A percentile compares a stretch with the other conserved stretches of the same genome.
phyloP scores from a whole-genome alignment of 2,888 invertebrate species.

The Saturnia pavonia region DNA sequence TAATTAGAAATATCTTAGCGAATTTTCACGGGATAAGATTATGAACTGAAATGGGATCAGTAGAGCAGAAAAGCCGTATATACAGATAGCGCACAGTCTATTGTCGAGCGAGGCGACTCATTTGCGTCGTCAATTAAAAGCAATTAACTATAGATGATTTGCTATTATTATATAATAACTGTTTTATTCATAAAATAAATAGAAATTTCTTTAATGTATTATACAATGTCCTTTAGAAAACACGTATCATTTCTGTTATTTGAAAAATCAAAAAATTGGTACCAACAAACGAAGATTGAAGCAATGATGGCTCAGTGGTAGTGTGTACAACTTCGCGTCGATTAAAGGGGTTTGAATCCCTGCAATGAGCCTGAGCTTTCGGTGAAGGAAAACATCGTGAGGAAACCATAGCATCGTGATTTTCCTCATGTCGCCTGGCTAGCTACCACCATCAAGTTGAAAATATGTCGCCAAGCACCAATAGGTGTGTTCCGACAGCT shows the following conservation, averaged over 20 bases:
- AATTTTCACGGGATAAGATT: not conserved
- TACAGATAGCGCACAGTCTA: not conserved
- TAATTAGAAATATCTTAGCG: not conserved
- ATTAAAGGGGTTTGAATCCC: no score
- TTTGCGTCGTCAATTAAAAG: slow-evolving; percentile 48
- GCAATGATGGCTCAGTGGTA: no score
- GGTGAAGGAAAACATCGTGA: no score
- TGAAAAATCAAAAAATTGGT: no score
- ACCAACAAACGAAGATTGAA: no score
- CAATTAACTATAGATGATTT: slow-evolving; percentile 42
- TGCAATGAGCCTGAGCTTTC: no score
- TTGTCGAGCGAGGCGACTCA: slow-evolving; percentile 34
- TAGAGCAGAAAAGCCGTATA: not conserved
- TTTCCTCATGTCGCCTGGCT: no score
- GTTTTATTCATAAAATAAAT: slow-evolving; percentile 26
- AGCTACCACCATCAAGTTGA: no score
- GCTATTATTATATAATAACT: slow-evolving; percentile 39
- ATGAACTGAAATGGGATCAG: not conserved
- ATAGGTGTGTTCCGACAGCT: no score
- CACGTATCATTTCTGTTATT: not conserved
- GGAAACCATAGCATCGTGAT: no score
- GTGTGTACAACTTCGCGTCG: no score
- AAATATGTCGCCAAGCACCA: no score
- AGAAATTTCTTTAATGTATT: slow-evolving; percentile 19
- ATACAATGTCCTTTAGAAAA: not conserved